These are phyloP conservation scores for Etheostoma perlongum DNA, from an alignment of 2,797 vertebrate genomes.

Conservation along the genomic window DNA sequence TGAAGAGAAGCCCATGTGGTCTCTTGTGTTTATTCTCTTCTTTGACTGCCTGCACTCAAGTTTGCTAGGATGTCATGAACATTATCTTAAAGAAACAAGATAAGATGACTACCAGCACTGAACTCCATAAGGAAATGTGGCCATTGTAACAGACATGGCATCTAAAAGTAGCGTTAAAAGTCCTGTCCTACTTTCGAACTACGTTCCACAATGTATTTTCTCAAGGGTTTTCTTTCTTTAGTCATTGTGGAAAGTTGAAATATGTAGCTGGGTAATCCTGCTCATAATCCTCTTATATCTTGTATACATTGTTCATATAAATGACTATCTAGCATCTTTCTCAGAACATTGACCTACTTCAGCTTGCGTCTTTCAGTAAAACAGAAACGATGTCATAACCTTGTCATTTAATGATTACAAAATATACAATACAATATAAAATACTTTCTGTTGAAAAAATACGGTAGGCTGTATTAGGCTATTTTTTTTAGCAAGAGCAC, in stretches of 20 bases:
- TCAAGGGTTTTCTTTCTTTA: conserved; percentile 11
- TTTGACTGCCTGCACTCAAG: conserved; percentile 45
- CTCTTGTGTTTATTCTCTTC: conserved; percentile 43
- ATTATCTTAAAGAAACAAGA: conserved; percentile 8
- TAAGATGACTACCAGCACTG: conserved; percentile 18
- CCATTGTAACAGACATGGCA: conserved; percentile 33
- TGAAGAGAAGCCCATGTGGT: conserved; percentile 45
- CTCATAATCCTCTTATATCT: background rate
- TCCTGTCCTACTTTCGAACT: conserved; percentile 55
- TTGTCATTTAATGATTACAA: background rate
- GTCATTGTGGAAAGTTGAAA: background rate
- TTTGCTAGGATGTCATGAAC: conserved; percentile 44
- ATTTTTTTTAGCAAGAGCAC: background rate
- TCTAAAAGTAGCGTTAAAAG: conserved; percentile 41
- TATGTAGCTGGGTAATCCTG: background rate
- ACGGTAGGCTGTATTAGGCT: no score
- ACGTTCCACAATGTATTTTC: conserved; percentile 9
- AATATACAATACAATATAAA: background rate
- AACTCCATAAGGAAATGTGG: conserved; percentile 53
- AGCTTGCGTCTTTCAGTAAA: background rate
- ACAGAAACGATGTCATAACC: background rate
- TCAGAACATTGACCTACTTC: background rate
- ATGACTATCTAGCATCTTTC: background rate
- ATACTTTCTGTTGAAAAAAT: background rate
- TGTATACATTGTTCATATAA: background rate